These are phyloP conservation scores for Lucifuga dentata DNA, from an alignment of 2,113 vertebrate species.

Conservation along the genomic window DNA sequence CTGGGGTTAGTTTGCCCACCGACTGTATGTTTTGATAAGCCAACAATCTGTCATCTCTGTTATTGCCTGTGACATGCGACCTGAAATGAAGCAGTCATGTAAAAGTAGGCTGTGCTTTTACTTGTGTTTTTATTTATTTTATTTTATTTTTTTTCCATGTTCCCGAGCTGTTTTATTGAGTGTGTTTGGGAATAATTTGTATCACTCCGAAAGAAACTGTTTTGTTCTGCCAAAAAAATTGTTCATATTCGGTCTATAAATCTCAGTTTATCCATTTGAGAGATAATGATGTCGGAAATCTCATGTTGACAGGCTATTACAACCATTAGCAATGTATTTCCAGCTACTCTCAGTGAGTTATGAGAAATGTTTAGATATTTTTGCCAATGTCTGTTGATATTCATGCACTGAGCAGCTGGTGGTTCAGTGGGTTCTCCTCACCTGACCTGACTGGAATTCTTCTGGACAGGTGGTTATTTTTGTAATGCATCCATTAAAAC, in stretches of 20 bases:
- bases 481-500: conserved; percentile 32
- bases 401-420: conserved; percentile 7
- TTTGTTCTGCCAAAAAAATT: background rate
- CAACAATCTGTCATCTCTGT: conserved; percentile 53
- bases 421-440: conserved; percentile 31
- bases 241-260: background rate
- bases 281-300: background rate
- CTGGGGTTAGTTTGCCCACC: conserved; percentile 26
- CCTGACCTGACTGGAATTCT: conserved; percentile 19
- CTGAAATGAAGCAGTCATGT: conserved; percentile 3
- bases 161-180: background rate
- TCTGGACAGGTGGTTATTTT: conserved; percentile 50
- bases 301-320: background rate
- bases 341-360: conserved; percentile 1
- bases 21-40: conserved; percentile 58
- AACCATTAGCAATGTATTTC: background rate
- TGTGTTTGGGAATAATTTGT: background rate
- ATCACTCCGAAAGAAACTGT: background rate
- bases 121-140: too few relatives aligned
- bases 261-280: conserved; percentile 11
- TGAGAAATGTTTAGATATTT: conserved; percentile 5
- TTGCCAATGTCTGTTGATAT: background rate
- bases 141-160: background rate
- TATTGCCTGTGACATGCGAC: conserved; percentile 32
- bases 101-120: too few relatives aligned